Conservation (phyloP, 2,888 invertebrate genomes). For the Pilophorus perplexus region DNA sequence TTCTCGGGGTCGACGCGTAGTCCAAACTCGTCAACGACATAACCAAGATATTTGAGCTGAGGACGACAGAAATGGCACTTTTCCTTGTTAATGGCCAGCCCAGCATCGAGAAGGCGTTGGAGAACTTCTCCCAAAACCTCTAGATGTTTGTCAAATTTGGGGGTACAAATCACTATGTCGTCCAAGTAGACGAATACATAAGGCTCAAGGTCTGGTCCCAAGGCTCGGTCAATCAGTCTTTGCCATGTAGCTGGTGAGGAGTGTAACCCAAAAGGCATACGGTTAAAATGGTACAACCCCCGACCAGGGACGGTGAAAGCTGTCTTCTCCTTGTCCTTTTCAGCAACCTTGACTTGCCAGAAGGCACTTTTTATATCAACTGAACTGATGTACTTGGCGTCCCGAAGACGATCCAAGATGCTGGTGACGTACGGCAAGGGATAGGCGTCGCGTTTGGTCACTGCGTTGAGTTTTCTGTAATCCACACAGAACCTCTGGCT, state of each 20-base stretch:
- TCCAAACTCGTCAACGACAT: constrained; percentile 20
- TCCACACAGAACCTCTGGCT: constrained; percentile 46
- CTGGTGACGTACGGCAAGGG: constrained; percentile 44
- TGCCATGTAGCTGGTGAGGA: constrained; percentile 45
- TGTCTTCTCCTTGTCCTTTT: constrained; percentile 44
- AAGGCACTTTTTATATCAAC: constrained; percentile 46
- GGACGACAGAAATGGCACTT: constrained; percentile 30
- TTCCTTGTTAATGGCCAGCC: constrained; percentile 21
- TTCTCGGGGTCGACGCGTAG: constrained; percentile 25
- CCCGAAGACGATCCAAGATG: constrained; percentile 43
- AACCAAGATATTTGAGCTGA: constrained; percentile 22
- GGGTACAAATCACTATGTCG: constrained; percentile 36
- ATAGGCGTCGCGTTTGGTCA: constrained; percentile 45
- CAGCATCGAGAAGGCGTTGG: constrained; percentile 2
- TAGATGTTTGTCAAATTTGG: constrained; percentile 5
- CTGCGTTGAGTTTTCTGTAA: constrained; percentile 44
- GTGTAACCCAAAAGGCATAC: constrained; percentile 47
- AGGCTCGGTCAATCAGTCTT: constrained; percentile 45
- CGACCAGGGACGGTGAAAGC: constrained; percentile 47
- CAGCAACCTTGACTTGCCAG: constrained; percentile 45
- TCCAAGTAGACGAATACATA: constrained; percentile 42
- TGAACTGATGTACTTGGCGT: constrained; percentile 29
- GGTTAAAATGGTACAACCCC: too few relatives aligned
- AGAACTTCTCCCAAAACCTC: neutral
- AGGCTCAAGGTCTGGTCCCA: constrained; percentile 45